These are phyloP conservation scores for Murina feae DNA, from an alignment of 2,113 vertebrate genomes.

Conservation along the genomic window DNA sequence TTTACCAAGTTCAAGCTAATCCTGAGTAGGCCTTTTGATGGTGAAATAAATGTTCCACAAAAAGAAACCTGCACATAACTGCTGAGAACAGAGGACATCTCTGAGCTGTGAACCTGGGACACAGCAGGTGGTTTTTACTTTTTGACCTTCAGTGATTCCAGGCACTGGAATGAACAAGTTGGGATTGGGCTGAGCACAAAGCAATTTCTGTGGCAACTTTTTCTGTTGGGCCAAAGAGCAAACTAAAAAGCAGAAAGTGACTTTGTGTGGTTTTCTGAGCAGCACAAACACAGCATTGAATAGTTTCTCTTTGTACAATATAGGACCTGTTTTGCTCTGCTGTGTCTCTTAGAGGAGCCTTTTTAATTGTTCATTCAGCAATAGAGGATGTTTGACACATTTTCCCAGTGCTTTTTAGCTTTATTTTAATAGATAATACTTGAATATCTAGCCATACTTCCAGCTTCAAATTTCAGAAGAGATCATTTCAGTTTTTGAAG, in stretches of 20 bases:
- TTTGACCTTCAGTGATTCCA: conserved; percentile 29
- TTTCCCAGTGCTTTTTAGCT: neutral
- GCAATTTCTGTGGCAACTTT: conserved; percentile 62
- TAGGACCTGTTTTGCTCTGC: neutral
- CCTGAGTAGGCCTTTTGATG: neutral
- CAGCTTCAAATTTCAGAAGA: neutral
- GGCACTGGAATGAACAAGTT: conserved; percentile 55
- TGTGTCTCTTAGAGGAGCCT: neutral
- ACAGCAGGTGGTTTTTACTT: conserved; percentile 54
- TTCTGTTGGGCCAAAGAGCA: conserved; percentile 55
- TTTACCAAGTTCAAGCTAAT: conserved; percentile 21
- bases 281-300: conserved; percentile 56
- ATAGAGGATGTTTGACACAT: neutral
- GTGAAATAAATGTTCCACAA: neutral
- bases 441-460: neutral
- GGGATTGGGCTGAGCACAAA: conserved; percentile 64
- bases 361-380: conserved; percentile 18
- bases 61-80: neutral
- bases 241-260: conserved; percentile 50
- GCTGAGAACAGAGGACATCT: conserved; percentile 56
- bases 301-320: conserved; percentile 5
- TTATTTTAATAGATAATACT: neutral
- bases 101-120: conserved; percentile 37
- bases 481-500: conserved; percentile 17
- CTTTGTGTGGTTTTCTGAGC: conserved; percentile 38